phyloP scores from a whole-genome alignment of 2,797 vertebrate species.

The Macrochelys suwanniensis region DNA sequence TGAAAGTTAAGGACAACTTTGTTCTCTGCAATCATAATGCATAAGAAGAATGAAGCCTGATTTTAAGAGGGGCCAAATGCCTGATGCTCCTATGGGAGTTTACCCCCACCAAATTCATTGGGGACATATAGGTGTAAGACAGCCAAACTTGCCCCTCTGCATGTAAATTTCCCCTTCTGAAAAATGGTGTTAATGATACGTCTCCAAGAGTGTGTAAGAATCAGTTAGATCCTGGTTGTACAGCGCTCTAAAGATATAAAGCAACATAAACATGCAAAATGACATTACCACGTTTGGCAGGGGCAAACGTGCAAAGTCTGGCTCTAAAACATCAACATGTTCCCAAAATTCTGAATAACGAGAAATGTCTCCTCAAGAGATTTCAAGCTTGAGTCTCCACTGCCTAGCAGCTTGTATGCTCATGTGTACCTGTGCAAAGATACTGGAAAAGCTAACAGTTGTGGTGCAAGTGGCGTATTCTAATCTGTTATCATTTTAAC shows the following conservation, averaged over 20 bases:
- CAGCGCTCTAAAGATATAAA: neutral
- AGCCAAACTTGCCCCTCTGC: neutral
- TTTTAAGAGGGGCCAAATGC: neutral
- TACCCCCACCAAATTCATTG: neutral
- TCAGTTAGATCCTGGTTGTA: neutral
- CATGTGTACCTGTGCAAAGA: neutral
- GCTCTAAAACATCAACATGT: neutral
- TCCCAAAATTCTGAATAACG: neutral
- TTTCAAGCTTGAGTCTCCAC: neutral
- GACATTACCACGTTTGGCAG: neutral
- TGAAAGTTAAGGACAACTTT: neutral
- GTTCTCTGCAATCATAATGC: neutral
- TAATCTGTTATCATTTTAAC: neutral
- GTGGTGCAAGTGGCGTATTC: neutral
- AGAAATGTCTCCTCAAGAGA: neutral
- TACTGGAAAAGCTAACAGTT: neutral
- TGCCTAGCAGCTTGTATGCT: rapidly evolving
- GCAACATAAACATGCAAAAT: neutral
- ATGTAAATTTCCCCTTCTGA: neutral
- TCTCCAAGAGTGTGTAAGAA: neutral
- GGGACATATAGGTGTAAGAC: neutral
- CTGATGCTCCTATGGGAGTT: neutral
- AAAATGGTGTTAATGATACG: neutral
- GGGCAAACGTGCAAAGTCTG: neutral
- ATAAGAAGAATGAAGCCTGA: neutral